Evolutionary conservation across 2,113 vertebrate species (phyloP).

Genomic region (Rhodinocichla rosea): DNA sequence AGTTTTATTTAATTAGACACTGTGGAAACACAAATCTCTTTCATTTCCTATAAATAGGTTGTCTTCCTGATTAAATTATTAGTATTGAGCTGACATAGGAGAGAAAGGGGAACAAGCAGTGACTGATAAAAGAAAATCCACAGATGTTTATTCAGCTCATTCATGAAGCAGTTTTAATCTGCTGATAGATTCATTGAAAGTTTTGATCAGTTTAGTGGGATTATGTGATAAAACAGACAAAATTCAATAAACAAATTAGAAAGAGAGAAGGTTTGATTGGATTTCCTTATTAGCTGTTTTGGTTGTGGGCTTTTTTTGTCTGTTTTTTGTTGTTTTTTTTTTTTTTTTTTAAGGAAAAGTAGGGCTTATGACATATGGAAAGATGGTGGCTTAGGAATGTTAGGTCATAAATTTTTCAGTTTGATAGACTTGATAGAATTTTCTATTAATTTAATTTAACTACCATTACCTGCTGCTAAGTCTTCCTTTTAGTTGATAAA

Average conservation of each 20-base stretch:
- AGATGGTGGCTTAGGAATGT: neutral
- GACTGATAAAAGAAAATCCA: neutral
- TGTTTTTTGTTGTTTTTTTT: neutral
- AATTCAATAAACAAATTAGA: neutral
- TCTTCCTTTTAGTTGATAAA: neutral
- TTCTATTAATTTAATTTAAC: neutral
- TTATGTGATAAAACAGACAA: neutral
- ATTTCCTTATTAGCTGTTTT: neutral
- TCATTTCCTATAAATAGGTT: neutral
- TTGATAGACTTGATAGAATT: neutral
- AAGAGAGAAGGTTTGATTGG: neutral
- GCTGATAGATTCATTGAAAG: neutral
- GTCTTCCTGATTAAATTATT: neutral
- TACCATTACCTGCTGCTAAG: neutral
- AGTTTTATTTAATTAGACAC: neutral
- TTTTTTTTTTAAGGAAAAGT: neutral
- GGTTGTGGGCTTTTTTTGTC: fast-evolving
- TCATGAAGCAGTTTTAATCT: neutral
- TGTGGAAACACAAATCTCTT: neutral
- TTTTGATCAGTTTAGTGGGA: neutral
- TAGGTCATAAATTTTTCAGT: neutral
- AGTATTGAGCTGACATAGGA: neutral
- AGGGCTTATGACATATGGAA: neutral
- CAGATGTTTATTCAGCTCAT: neutral
- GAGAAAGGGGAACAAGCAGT: neutral